These are phyloP conservation scores for Acridotheres tristis DNA, from an alignment of 2,797 vertebrate species.

Conservation along the genomic window DNA sequence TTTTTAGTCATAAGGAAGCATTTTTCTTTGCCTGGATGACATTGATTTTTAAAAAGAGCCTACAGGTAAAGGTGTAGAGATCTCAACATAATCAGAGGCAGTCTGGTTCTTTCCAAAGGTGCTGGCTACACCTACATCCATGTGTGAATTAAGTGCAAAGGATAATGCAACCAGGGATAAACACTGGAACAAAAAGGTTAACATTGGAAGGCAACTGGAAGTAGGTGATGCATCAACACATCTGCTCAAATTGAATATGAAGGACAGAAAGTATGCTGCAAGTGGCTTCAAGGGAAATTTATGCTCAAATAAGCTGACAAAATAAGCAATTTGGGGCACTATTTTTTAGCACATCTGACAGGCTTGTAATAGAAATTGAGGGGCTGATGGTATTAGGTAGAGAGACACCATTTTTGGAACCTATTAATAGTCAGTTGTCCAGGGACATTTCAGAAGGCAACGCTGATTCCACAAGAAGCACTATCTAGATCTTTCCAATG, in stretches of 20 bases:
- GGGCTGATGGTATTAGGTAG: background rate
- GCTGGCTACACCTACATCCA: background rate
- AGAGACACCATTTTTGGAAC: background rate
- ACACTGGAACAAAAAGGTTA: fast-evolving
- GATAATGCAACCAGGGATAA: background rate
- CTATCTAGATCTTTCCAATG: background rate
- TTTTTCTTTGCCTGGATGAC: background rate
- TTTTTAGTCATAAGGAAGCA: background rate
- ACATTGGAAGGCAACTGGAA: background rate
- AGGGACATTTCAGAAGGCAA: background rate
- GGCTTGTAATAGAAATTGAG: background rate
- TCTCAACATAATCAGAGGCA: background rate
- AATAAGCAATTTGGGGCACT: background rate
- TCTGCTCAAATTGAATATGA: background rate
- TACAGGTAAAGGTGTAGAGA: background rate
- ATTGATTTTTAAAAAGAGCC: background rate
- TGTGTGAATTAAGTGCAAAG: background rate
- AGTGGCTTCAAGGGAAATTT: background rate
- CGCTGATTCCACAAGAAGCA: background rate
- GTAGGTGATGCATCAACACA: background rate
- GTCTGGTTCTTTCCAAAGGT: background rate
- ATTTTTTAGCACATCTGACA: background rate
- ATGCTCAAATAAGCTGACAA: background rate
- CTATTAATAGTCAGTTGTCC: background rate
- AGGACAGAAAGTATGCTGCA: background rate